A percentile compares a stretch with the other conserved stretches of the same genome.
These are phyloP conservation scores for Chlamydotis undulata DNA, from an alignment of 2,113 vertebrate genomes.

Conservation along the genomic window DNA sequence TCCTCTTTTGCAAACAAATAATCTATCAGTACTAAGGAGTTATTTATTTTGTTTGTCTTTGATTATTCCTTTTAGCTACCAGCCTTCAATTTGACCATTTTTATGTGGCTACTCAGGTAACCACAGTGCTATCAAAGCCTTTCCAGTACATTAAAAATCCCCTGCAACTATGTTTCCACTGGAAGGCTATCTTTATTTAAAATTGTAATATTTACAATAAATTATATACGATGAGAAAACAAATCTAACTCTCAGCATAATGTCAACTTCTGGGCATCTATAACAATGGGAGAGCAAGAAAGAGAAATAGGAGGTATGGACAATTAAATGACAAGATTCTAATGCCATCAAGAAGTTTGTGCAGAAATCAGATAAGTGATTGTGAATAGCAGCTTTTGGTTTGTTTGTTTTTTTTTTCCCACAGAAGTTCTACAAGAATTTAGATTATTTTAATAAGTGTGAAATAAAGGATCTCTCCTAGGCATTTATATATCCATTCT, in stretches of 20 bases:
- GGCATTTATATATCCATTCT: neutral
- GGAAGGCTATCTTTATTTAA: neutral
- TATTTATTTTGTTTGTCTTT: constrained; percentile 19
- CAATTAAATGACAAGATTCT: constrained; percentile 21
- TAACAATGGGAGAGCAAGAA: neutral
- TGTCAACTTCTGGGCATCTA: neutral
- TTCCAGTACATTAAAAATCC: neutral
- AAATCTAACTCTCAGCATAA: neutral
- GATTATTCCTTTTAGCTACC: neutral
- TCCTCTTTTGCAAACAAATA: constrained; percentile 28
- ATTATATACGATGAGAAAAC: constrained; percentile 3
- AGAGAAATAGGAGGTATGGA: neutral
- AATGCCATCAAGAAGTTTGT: constrained; percentile 1
- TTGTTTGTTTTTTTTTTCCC: neutral
- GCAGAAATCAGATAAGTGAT: neutral
- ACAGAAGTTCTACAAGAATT: neutral
- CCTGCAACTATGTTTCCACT: neutral
- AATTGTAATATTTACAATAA: neutral
- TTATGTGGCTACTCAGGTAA: neutral
- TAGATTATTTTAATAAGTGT: neutral
- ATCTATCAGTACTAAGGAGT: neutral
- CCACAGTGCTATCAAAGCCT: neutral
- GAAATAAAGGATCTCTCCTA: neutral
- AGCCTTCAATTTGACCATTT: neutral
- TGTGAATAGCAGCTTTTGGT: neutral